Percentiles rank a stretch among this genome's conserved stretches.
Conservation (phyloP, 2,888 invertebrate genomes). For the Marronus borbonicus region DNA sequence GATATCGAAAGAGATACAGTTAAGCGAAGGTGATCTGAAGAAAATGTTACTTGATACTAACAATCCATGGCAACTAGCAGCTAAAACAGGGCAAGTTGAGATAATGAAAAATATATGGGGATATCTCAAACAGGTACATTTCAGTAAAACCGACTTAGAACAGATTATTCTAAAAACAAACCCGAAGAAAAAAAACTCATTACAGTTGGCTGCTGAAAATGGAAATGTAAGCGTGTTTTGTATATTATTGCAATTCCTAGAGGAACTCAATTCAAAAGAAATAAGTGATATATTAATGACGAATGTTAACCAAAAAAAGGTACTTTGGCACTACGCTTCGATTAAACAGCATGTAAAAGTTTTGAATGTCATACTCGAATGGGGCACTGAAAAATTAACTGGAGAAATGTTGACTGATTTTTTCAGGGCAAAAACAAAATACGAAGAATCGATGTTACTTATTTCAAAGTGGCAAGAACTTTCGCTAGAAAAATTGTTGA, state of each 20-base stretch:
- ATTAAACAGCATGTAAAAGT: neutral
- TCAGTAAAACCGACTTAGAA: neutral
- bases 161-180: neutral
- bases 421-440: neutral
- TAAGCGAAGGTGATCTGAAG: neutral
- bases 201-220: neutral
- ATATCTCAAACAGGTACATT: neutral
- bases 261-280: neutral
- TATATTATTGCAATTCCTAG: neutral
- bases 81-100: neutral
- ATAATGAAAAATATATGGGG: neutral
- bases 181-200: neutral
- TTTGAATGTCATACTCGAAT: neutral
- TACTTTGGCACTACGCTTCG: neutral
- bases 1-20: neutral
- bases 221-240: neutral
- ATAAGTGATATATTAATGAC: constrained; percentile 4
- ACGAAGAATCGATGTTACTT: neutral
- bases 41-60: neutral
- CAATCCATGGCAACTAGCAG: neutral
- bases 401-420: neutral
- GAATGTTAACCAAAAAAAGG: neutral
- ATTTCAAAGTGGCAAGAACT: neutral
- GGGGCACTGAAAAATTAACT: neutral
- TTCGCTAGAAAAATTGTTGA: neutral